Conservation (phyloP, 2,888 invertebrate species). For the Nephrotoma flavescens region DNA sequence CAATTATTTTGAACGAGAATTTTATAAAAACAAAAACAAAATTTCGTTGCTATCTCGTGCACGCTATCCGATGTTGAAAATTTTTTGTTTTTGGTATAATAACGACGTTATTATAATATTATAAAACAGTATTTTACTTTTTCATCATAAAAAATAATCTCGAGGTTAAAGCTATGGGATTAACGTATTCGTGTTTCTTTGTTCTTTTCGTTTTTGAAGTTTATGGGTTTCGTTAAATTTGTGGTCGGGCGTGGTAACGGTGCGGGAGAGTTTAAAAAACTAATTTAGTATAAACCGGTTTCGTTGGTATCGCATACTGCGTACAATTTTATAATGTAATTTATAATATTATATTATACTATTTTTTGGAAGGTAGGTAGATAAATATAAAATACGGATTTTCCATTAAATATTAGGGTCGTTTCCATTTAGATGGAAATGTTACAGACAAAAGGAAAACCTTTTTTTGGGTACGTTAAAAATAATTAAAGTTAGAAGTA, state of each 20-base stretch:
- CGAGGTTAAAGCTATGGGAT: neutral
- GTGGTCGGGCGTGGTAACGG: neutral
- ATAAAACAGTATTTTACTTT: neutral
- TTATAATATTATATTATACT: neutral
- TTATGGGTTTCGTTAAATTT: neutral
- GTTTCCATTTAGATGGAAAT: neutral
- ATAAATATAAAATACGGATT: neutral
- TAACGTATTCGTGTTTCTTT: neutral
- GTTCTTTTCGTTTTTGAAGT: neutral
- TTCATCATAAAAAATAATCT: neutral
- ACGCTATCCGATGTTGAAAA: neutral
- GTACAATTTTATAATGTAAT: neutral
- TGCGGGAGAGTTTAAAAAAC: neutral
- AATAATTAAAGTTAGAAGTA: neutral
- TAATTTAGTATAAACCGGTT: neutral
- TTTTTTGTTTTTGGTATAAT: neutral
- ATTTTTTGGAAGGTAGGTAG: neutral
- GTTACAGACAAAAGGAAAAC: neutral
- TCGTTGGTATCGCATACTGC: neutral
- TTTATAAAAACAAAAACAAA: neutral
- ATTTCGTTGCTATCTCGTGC: neutral
- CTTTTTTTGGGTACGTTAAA: neutral
- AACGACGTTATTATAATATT: neutral
- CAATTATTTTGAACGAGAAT: neutral
- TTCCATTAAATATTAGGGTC: neutral